Evolutionary conservation across 2,113 vertebrate genomes (phyloP), one percentile per base, ranked within the genome.

Genomic region (Bufo bufo): DNA sequence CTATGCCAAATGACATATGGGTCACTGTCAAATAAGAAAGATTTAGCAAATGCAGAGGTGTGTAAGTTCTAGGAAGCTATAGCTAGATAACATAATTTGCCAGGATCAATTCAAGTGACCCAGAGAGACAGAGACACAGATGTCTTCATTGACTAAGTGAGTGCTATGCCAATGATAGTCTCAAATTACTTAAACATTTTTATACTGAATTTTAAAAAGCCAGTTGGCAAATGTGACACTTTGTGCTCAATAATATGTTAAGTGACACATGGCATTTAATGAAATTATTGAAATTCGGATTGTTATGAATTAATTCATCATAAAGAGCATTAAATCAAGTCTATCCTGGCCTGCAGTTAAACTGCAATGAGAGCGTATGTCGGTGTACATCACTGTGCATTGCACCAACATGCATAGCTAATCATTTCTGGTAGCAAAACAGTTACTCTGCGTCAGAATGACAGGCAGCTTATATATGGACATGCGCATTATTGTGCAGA

Each of bases 11-110:
- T 66, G 85, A 77, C 85, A 78, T 86, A 78, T 78, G 85, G 85
- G 85, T 86, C 85, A 78, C 59, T 86, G 85, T 86, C 74, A 86
- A 86, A 86, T 77, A 66, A 33, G 59, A 77, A 61, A 56, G 75
- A 86, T 78, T 86, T 86, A 79, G 75, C 85, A 86, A 86, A 86
- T 86, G 85, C n/a, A 65, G 85, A 86, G 74, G 85, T 78, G 75
- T 78, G 59, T 86, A 78, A 86, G 75, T 66, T 78, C 20, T 61
- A 49, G 58, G 75, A 78, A 78, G 63, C 58, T 77, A 78, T 63
- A 33, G 74, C 74, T 78, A 65, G 85, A 78, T 86, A 66, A 78
- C 74, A 86, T 86, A 50, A 86, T 86, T 86, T 86, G 75, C 58
- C 71, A 78, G 59, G 84, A 85, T 85, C 84, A 85, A 75, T 85